Conservation (phyloP, 2,888 invertebrate species). For the Synergus umbraculus region DNA sequence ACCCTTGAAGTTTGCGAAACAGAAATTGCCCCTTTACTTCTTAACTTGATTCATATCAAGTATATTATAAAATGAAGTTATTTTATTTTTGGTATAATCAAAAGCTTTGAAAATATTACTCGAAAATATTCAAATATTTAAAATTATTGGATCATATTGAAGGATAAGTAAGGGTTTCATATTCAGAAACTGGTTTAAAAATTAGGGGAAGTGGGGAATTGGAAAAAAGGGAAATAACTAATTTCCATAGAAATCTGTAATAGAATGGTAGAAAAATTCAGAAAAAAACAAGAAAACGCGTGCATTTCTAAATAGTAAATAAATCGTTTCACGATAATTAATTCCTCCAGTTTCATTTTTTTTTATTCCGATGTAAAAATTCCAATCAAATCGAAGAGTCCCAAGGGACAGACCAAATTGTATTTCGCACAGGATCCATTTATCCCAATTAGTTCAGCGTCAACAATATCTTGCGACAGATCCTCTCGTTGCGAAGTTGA, state of each 20-base stretch:
- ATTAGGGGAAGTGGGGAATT: too few species aligned
- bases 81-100: neutral
- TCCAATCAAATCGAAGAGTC: slow-evolving; percentile 81
- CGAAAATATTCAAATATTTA: too few species aligned
- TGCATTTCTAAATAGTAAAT: too few species aligned
- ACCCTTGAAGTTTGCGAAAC: neutral
- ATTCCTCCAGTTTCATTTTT: slow-evolving; percentile 34
- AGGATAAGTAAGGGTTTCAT: too few species aligned
- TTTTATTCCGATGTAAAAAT: slow-evolving; percentile 75
- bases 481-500: slow-evolving; percentile 81
- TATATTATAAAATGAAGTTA: neutral
- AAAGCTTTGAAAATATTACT: neutral
- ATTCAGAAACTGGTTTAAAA: too few species aligned
- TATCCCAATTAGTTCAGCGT: slow-evolving; percentile 80
- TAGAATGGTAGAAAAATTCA: too few species aligned
- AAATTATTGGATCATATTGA: too few species aligned
- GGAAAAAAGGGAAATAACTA: too few species aligned
- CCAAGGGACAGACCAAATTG: slow-evolving; percentile 78
- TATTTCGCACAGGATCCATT: slow-evolving; percentile 79
- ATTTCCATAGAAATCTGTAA: too few species aligned
- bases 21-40: neutral
- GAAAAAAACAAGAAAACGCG: too few species aligned
- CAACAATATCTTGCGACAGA: slow-evolving; percentile 79
- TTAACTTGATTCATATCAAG: neutral
- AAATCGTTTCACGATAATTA: too few species aligned